These are phyloP conservation scores for Nothocercus julius DNA, from an alignment of 2,113 vertebrate species.

Conservation along the genomic window DNA sequence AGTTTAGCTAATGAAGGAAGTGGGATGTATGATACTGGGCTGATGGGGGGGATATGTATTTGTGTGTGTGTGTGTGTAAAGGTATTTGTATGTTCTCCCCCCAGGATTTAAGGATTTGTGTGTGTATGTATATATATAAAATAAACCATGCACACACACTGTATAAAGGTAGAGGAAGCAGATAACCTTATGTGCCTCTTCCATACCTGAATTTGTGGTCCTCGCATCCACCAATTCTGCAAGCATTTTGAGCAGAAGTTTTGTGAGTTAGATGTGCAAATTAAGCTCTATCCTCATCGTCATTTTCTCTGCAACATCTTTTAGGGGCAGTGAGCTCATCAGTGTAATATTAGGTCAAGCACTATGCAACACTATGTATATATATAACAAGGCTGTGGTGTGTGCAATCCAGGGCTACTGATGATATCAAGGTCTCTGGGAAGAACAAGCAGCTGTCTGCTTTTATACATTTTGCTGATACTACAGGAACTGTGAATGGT, in stretches of 20 bases:
- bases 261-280: not conserved
- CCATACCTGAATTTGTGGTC: not conserved
- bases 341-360: slow-evolving; percentile 32
- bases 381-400: slow-evolving; percentile 21
- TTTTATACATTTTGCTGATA: slow-evolving; percentile 48
- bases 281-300: not conserved
- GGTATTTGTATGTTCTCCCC: too few species aligned
- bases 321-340: slow-evolving; percentile 43
- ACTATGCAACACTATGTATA: not conserved
- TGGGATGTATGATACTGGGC: not conserved
- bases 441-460: slow-evolving; percentile 53
- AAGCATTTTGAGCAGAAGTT: not conserved
- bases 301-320: not conserved
- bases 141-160: too few species aligned
- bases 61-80: too few species aligned
- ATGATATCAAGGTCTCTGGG: slow-evolving; percentile 55
- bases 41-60: too few species aligned
- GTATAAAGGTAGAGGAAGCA: not conserved
- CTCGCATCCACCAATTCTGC: not conserved
- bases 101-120: not conserved
- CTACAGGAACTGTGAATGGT: slow-evolving; percentile 28
- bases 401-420: slow-evolving; percentile 40
- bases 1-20: not conserved
- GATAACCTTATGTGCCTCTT: not conserved
- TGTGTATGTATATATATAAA: not conserved